Evolutionary conservation across 2,797 vertebrate species (phyloP), one percentile per base, ranked within the genome.

Genomic region (Acanthiza pusilla): DNA sequence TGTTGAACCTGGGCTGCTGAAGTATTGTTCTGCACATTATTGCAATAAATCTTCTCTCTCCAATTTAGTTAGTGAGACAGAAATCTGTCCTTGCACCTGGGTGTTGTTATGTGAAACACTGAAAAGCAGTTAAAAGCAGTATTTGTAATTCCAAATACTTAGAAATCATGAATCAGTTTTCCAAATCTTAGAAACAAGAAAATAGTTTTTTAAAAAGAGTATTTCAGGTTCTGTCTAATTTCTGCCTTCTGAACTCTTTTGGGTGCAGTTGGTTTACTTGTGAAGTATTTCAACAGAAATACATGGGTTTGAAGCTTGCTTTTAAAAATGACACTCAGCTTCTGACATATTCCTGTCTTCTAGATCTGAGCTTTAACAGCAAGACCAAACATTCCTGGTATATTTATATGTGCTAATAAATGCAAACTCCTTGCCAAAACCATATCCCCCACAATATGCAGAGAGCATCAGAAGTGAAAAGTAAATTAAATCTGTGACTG

Each of bases 361-460:
- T 93, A 93, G 78, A 88, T 77, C 68, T 88, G 87, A 55, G 75
- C 81, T 94, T 93, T 94, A 95, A 72, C 72, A 94, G 94, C 89
- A 96, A 94, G 89, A 95, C 94, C 48, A 93, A 96, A 96, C 94
- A 96, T 92, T 93, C 88, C 62, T 57, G 45, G 80, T 96, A 93
- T 95, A 93, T 92, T 95, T 94, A 30, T 91, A 90, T 0, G 91
- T 93, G 96, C 47, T 94, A 96, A 94, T 81, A 94, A 88, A 96
- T 95, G 94, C 96, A 78, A 70, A 21, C 80, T 94, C 51, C 43
- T 34, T 94, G 94, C 96, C 94, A 96, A 90, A 86, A 70, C 68
- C 60, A 9, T 81, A 93, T 75, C 73, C 60, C 80, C 66, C 91
- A 84, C 88, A 92, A 77, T 89, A 83, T 86, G 78, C 92, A 93